phyloP scores from a whole-genome alignment of 2,888 invertebrate genomes.

The Dicyrtomina minuta region DNA sequence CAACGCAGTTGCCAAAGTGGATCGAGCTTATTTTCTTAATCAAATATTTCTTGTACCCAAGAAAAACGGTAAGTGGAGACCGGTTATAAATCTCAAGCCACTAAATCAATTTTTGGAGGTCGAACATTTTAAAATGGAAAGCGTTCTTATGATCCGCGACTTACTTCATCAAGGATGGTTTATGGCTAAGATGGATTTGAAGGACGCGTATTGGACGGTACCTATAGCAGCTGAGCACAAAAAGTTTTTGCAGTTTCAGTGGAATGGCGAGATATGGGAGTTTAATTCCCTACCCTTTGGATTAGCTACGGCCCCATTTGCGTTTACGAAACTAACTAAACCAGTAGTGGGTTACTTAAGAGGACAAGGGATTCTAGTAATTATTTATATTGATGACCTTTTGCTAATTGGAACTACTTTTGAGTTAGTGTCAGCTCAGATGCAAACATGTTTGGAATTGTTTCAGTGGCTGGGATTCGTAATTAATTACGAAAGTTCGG shows the following conservation, averaged over 20 bases:
- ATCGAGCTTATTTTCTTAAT: slow-evolving; percentile 15
- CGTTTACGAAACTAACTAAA: slow-evolving; percentile 33
- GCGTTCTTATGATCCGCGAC: slow-evolving; percentile 5
- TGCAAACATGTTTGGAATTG: neutral
- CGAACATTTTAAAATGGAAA: slow-evolving; percentile 39
- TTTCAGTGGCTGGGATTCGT: neutral
- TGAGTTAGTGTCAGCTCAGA: neutral
- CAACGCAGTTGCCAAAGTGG: neutral
- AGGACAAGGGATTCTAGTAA: neutral
- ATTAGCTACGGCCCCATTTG: slow-evolving; percentile 19
- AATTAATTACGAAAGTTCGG: neutral
- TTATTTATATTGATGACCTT: slow-evolving; percentile 8
- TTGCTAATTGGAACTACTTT: neutral
- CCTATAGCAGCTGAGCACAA: slow-evolving; percentile 12
- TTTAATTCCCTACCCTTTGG: slow-evolving; percentile 33
- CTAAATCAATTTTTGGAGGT: slow-evolving; percentile 31
- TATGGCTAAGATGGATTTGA: slow-evolving; percentile 31
- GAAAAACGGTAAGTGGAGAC: slow-evolving; percentile 16
- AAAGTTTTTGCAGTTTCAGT: slow-evolving; percentile 33
- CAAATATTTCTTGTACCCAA: slow-evolving; percentile 29
- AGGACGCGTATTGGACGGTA: slow-evolving; percentile 33
- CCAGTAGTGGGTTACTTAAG: slow-evolving; percentile 5
- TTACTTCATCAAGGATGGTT: slow-evolving; percentile 9
- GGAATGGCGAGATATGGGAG: slow-evolving; percentile 13
- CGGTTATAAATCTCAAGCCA: slow-evolving; percentile 33